These are phyloP conservation scores for Chloroclystis v-ata DNA, from an alignment of 2,888 invertebrate species.

Conservation along the genomic window DNA sequence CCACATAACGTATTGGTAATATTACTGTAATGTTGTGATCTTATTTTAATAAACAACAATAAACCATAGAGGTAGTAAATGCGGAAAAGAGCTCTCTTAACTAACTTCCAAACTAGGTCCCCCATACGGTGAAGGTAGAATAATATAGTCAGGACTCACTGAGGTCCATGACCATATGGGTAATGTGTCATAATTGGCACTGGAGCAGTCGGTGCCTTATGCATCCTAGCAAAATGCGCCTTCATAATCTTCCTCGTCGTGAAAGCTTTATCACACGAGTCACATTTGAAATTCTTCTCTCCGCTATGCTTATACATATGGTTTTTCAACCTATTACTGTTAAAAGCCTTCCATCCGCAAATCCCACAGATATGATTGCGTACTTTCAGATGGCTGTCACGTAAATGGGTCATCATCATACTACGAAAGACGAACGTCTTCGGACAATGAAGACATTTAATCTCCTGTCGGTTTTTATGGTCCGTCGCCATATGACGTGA, in stretches of 20 bases:
- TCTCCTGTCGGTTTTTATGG: conserved; percentile 59
- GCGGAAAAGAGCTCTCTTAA: no score
- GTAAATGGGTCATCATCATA: conserved; percentile 69
- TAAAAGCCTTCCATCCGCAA: conserved; percentile 66
- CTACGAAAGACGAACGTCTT: conserved; percentile 67
- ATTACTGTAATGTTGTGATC: no score
- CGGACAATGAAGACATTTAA: conserved; percentile 67
- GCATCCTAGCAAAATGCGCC: conserved; percentile 64
- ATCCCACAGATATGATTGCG: conserved; percentile 60
- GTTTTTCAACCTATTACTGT: conserved; percentile 69
- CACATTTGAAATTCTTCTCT: conserved; percentile 69
- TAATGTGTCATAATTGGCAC: conserved; percentile 9
- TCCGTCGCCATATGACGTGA: conserved; percentile 64
- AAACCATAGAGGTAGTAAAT: no score
- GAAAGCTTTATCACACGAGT: conserved; percentile 63
- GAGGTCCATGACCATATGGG: conserved; percentile 41
- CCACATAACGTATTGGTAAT: no score
- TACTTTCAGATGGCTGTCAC: conserved; percentile 64
- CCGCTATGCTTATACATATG: conserved; percentile 73
- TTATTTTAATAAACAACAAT: no score
- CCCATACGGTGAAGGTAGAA: no score
- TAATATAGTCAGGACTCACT: no score
- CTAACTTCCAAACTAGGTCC: no score
- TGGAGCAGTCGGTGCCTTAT: conserved; percentile 41
- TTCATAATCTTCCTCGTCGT: conserved; percentile 68